A percentile compares a stretch with the other conserved stretches of the same genome.
Evolutionary conservation across 2,888 invertebrate genomes (phyloP).

Genomic region (Saturnia japonica): DNA sequence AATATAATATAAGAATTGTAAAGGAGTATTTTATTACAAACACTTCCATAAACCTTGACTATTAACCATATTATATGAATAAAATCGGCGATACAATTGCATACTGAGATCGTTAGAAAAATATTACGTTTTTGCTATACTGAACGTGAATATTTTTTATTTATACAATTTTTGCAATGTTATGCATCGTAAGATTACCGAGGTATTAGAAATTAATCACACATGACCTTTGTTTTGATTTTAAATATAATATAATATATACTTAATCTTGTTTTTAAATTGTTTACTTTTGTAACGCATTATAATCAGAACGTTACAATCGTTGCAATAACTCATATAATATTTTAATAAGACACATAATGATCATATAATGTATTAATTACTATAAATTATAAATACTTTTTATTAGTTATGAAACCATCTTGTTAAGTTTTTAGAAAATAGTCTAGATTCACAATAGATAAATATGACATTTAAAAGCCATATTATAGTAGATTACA

Average conservation of each 20-base stretch:
- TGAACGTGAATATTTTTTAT: background rate
- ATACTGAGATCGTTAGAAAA: conserved; percentile 1
- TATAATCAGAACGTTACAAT: too few species aligned
- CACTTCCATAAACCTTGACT: conserved; percentile 9
- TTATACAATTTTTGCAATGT: background rate
- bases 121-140: conserved; percentile 2
- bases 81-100: conserved; percentile 4
- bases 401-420: too few species aligned
- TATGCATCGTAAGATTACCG: background rate
- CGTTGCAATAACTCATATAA: too few species aligned
- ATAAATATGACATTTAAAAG: too few species aligned
- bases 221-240: background rate
- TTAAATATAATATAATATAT: background rate
- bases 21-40: conserved; percentile 1
- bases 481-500: too few species aligned
- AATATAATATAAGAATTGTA: background rate
- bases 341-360: too few species aligned
- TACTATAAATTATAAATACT: too few species aligned
- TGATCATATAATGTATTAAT: too few species aligned
- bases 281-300: background rate
- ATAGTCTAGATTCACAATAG: too few species aligned
- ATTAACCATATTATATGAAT: conserved; percentile 4
- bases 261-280: too few species aligned
- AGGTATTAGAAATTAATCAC: background rate
- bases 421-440: too few species aligned